Evolutionary conservation across 2,888 invertebrate genomes (phyloP).

Genomic region (Nymphalis urticae): DNA sequence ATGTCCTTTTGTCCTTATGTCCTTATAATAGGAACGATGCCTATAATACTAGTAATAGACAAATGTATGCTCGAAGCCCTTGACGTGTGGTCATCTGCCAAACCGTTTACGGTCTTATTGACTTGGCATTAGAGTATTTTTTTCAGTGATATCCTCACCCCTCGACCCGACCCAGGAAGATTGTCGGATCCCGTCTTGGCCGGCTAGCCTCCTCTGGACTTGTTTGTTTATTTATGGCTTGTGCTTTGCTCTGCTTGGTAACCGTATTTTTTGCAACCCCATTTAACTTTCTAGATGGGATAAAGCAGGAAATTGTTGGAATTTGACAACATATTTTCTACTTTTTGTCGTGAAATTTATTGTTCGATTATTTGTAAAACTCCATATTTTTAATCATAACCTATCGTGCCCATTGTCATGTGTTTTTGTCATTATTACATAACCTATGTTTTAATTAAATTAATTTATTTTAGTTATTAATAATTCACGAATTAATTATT

Average conservation of each 20-base stretch:
- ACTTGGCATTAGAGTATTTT: conserved; percentile 81
- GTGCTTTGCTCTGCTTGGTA: conserved; percentile 73
- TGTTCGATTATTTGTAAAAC: neutral
- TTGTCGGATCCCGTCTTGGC: conserved; percentile 70
- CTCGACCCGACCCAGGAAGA: conserved; percentile 82
- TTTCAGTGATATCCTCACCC: conserved; percentile 82
- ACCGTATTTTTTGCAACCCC: conserved; percentile 28
- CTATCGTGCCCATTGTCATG: conserved; percentile 7
- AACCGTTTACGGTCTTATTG: conserved; percentile 75
- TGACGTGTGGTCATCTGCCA: conserved; percentile 61
- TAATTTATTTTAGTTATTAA: neutral
- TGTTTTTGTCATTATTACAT: neutral
- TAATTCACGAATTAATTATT: neutral
- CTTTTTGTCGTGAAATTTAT: neutral
- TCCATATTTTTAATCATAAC: neutral
- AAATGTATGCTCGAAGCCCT: conserved; percentile 27
- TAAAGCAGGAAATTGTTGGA: conserved; percentile 1
- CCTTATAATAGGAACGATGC: conserved; percentile 41
- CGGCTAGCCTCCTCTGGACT: conserved; percentile 82
- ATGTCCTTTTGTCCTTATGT: conserved; percentile 56
- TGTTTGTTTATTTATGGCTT: conserved; percentile 76
- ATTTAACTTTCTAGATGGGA: conserved; percentile 12
- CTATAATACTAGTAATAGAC: conserved; percentile 35
- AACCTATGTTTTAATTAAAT: neutral
- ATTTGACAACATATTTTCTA: conserved; percentile 3